Evolutionary conservation across 1,140 invertebrate genomes (phyloP).

Genomic region (Chrysoperla carnea): DNA sequence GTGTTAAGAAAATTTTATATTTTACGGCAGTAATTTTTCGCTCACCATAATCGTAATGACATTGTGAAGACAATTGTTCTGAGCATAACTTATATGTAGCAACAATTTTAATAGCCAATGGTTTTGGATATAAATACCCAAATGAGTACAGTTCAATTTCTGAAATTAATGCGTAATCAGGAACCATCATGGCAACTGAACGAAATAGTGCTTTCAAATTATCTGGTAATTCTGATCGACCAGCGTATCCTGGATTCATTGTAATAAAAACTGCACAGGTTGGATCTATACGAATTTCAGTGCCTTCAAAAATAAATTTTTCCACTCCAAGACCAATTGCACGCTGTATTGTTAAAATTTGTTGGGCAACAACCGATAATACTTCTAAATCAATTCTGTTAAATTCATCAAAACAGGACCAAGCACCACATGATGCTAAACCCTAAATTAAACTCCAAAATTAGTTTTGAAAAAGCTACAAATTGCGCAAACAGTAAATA

Average conservation of each 20-base stretch:
- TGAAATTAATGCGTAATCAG: slow-evolving; percentile 86
- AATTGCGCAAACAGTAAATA: too few relatives aligned
- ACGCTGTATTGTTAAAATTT: slow-evolving; percentile 64
- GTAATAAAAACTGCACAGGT: slow-evolving; percentile 90
- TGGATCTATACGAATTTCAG: slow-evolving; percentile 69
- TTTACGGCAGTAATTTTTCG: background rate
- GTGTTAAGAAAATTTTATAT: background rate
- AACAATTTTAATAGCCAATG: slow-evolving; percentile 85
- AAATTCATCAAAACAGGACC: slow-evolving; percentile 97
- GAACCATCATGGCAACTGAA: slow-evolving; percentile 96
- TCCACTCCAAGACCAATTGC: slow-evolving; percentile 58
- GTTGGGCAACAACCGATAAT: slow-evolving; percentile 81
- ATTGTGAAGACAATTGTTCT: slow-evolving; percentile 85
- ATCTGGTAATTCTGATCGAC: slow-evolving; percentile 77
- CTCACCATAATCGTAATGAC: slow-evolving; percentile 89
- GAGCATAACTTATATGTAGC: slow-evolving; percentile 86
- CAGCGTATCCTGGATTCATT: slow-evolving; percentile 91
- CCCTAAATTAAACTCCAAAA: slow-evolving; percentile 31
- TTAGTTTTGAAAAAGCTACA: background rate
- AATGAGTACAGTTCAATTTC: slow-evolving; percentile 88
- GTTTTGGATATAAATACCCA: slow-evolving; percentile 76
- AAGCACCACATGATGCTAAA: slow-evolving; percentile 84
- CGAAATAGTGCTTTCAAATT: slow-evolving; percentile 90
- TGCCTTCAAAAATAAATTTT: slow-evolving; percentile 76
- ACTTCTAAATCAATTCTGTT: slow-evolving; percentile 73